Conservation (phyloP, 2,888 invertebrate genomes). For the Agrochola macilenta region DNA sequence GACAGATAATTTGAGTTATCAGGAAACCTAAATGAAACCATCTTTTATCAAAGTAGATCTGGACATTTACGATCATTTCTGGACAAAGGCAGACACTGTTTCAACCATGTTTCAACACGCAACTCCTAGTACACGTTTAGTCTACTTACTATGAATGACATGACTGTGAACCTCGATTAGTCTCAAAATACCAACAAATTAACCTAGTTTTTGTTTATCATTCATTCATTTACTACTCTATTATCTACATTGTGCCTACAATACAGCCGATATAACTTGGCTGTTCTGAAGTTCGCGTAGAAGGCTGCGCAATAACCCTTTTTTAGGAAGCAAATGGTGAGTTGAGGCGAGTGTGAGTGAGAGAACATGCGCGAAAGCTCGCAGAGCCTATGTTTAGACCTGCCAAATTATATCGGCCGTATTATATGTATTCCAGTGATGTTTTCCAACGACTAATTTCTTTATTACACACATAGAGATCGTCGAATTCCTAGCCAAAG, state of each 20-base stretch:
- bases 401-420: too few relatives aligned
- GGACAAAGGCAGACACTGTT: constrained; percentile 32
- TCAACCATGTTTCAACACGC: constrained; percentile 23
- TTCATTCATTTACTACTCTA: not conserved
- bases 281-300: too few relatives aligned
- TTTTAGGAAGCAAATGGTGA: too few relatives aligned
- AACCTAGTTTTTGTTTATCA: constrained; percentile 2
- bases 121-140: not conserved
- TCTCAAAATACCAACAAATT: constrained; percentile 18
- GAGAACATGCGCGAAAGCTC: too few relatives aligned
- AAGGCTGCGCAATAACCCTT: too few relatives aligned
- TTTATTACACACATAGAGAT: not conserved
- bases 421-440: not conserved
- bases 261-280: too few relatives aligned
- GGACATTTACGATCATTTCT: constrained; percentile 47
- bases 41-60: constrained; percentile 60
- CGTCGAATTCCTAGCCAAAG: constrained; percentile 1
- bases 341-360: too few relatives aligned
- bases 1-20: constrained; percentile 64
- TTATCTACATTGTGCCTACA: too few relatives aligned
- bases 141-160: not conserved
- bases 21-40: constrained; percentile 58
- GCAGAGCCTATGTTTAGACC: too few relatives aligned
- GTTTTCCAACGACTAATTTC: constrained; percentile 4
- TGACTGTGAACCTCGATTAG: not conserved